phyloP scores from a whole-genome alignment of 2,113 vertebrate species.

The Romanogobio albipinnatus region DNA sequence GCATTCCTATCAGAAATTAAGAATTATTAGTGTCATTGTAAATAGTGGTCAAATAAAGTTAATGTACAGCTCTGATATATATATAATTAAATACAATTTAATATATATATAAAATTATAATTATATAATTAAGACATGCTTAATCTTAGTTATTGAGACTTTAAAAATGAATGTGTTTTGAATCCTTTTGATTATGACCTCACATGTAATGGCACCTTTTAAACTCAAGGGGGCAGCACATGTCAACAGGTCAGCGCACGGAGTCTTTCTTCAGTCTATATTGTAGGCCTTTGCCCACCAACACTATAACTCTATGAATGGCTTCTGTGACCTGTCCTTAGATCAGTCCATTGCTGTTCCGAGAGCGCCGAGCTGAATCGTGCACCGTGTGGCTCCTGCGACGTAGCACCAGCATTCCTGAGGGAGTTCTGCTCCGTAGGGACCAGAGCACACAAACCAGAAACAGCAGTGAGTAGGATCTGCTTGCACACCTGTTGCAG shows the following conservation, averaged over 20 bases:
- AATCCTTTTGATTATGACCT: not conserved
- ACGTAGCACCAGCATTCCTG: slow-evolving; percentile 64
- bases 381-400: slow-evolving; percentile 70
- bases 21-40: too few species aligned
- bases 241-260: not conserved
- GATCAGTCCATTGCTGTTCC: slow-evolving; percentile 70
- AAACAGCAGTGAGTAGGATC: slow-evolving; percentile 58
- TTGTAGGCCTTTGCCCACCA: not conserved
- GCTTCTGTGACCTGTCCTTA: slow-evolving; percentile 43
- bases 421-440: slow-evolving; percentile 43
- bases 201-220: not conserved
- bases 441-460: slow-evolving; percentile 52
- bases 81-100: too few species aligned
- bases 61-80: too few species aligned
- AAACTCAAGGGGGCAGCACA: slow-evolving; percentile 48
- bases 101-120: too few species aligned
- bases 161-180: not conserved
- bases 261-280: not conserved
- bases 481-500: not conserved
- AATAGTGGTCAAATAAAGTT: too few species aligned
- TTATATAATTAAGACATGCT: too few species aligned
- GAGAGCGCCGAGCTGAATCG: slow-evolving; percentile 66
- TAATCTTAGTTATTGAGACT: not conserved
- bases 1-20: too few species aligned
- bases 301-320: not conserved